Conservation (phyloP, 2,113 vertebrate species). For the Chlamydotis undulata region DNA sequence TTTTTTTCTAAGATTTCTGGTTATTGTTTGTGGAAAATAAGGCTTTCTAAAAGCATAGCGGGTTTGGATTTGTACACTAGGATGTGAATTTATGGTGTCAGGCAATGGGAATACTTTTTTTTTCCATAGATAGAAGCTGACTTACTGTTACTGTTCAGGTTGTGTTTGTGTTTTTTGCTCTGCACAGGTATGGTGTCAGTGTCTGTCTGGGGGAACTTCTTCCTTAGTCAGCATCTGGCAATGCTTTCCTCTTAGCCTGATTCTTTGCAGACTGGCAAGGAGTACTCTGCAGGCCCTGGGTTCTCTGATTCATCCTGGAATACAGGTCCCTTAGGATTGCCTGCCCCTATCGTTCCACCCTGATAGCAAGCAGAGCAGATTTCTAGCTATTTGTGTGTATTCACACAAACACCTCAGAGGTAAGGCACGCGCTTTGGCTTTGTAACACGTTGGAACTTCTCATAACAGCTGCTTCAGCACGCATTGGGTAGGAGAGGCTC, state of each 20-base stretch:
- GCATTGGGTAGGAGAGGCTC: background rate
- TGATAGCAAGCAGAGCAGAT: background rate
- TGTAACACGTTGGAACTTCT: background rate
- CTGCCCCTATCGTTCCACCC: background rate
- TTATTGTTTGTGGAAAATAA: background rate
- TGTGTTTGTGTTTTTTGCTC: background rate
- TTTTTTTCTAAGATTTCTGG: background rate
- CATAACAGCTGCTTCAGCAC: background rate
- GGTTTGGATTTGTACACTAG: background rate
- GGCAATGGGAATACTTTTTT: background rate
- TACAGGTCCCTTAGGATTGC: background rate
- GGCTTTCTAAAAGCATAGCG: background rate
- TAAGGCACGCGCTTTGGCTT: background rate
- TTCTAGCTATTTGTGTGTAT: background rate
- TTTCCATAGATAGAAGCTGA: background rate
- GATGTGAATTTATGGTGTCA: background rate
- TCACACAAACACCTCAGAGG: background rate
- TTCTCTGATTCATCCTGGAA: background rate
- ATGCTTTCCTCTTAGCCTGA: background rate
- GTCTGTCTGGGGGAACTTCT: background rate
- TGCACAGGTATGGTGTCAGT: background rate
- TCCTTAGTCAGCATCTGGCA: background rate
- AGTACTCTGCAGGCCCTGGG: background rate
- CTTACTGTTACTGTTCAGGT: accelerated
- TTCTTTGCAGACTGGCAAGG: background rate